A percentile compares a stretch with the other conserved stretches of the same genome.
Conservation (phyloP, 2,797 vertebrate genomes). For the Oryzias dopingdopingensis region DNA sequence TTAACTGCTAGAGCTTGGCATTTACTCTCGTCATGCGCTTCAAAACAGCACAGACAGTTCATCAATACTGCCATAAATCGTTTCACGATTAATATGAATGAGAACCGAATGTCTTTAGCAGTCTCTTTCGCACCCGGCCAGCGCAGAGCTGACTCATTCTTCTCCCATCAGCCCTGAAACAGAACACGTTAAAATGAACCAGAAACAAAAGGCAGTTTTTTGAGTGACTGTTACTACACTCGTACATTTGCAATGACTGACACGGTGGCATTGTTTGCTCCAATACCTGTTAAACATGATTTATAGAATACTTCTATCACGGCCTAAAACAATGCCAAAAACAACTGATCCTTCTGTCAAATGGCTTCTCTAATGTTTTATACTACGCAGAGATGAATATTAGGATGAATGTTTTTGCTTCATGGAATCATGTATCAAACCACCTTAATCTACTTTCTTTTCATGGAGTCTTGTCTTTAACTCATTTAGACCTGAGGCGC, state of each 20-base stretch:
- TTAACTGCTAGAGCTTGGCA: constrained; percentile 56
- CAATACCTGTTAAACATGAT: too few species aligned
- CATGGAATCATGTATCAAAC: constrained; percentile 28
- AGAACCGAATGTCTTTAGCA: constrained; percentile 63
- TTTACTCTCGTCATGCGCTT: constrained; percentile 35
- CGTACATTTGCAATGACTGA: constrained; percentile 52
- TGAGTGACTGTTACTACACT: constrained; percentile 31
- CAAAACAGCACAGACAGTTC: constrained; percentile 52
- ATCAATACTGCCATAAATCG: constrained; percentile 64
- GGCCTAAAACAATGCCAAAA: constrained; percentile 59
- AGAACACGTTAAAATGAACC: background rate
- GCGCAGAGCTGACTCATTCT: constrained; percentile 68
- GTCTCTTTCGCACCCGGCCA: constrained; percentile 51
- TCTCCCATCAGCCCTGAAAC: constrained; percentile 31
- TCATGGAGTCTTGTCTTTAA: constrained; percentile 1
- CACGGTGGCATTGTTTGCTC: constrained; percentile 16
- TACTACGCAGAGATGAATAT: constrained; percentile 43
- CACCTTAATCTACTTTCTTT: constrained; percentile 20
- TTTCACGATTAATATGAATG: constrained; percentile 56
- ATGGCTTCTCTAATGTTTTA: constrained; percentile 42
- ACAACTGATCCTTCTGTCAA: constrained; percentile 54
- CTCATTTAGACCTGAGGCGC: too few species aligned
- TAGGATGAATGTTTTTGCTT: constrained; percentile 43
- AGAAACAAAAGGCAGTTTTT: constrained; percentile 23
- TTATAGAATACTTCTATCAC: background rate